These are phyloP conservation scores for Psylliodes chrysocephalus DNA, from an alignment of 2,888 invertebrate genomes.

Conservation along the genomic window DNA sequence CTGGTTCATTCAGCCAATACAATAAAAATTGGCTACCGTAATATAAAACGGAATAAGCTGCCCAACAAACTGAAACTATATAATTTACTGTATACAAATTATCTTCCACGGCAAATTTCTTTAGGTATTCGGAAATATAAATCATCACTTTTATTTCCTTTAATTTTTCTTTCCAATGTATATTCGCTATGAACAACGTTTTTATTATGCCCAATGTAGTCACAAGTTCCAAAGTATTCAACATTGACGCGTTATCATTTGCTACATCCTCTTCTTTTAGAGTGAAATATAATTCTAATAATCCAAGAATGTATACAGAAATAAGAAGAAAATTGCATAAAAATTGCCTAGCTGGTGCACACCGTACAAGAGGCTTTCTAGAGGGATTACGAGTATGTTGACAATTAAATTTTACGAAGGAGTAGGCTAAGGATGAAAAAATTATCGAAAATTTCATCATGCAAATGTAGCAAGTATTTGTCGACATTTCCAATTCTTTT, in stretches of 20 bases:
- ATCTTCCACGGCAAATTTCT: conserved; percentile 19
- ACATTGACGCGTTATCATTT: background rate
- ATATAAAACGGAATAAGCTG: background rate
- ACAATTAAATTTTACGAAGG: conserved; percentile 13
- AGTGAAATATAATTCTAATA: background rate
- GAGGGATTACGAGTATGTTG: conserved; percentile 17
- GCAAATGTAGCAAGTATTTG: conserved; percentile 15
- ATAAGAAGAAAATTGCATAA: background rate
- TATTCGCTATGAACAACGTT: conserved; percentile 19
- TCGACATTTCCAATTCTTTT: no score
- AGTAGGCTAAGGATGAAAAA: conserved; percentile 10
- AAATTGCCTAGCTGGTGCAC: background rate
- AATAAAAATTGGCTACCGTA: conserved; percentile 8
- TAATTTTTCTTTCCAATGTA: conserved; percentile 21
- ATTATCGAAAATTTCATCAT: conserved; percentile 5
- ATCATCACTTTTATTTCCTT: conserved; percentile 34
- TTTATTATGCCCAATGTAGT: background rate
- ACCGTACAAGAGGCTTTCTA: background rate
- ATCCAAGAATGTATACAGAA: background rate
- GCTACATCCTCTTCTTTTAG: conserved; percentile 11
- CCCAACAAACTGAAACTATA: conserved; percentile 17
- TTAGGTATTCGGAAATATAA: conserved; percentile 27
- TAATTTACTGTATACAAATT: background rate
- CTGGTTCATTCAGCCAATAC: background rate
- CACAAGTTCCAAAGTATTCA: conserved; percentile 13